Evolutionary conservation across 2,113 vertebrate genomes (phyloP), one percentile per base, ranked within the genome.

Genomic region (Tor tambroides): DNA sequence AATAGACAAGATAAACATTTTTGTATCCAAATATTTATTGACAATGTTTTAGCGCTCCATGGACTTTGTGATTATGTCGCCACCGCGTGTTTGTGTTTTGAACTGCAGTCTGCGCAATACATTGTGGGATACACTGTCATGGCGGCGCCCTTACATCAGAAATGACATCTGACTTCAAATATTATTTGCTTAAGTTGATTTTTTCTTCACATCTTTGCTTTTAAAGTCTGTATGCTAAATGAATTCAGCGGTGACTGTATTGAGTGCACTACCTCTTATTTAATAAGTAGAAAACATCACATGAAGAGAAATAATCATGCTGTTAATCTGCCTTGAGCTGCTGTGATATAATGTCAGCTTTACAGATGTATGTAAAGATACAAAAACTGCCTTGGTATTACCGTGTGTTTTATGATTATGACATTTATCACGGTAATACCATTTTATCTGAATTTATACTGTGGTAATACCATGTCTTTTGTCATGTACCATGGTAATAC

Each of bases 111-210:
- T 19, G 26, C 85, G 84, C 74, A 79, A 11, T 83, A 87, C 88
- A 88, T 88, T 85, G 5, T 87, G 90, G 88, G 90, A 63, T 28
- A 32, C 19, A 21, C 41, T 89, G 90, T 89, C 88, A 91, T 91
- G 90, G 88, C 90, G 81, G 86, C 88, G 32, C 71, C 86, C 85
- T 72, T 51, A 32, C 38, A 65, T 35, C 38, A 69, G 30, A 80
- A 54, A 71, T 87, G 89, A 88, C 85, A 87, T 86, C 85, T 87
- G 77, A 77, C n/a, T 28, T 26, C 1, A 49, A 38, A 46, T 85
- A 61, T n/a, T 56, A 61, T 61, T 69, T 32, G 30, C 35, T n/a
- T 38, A 7, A 32, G 6, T 32, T 12, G 1, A 9, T 84, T n/a
- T 69, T 23, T 79, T 41, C 56, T 8, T 32, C 19, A 7, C 61